Base-by-base conservation (phyloP, 2,888 invertebrate genomes). In the Bombylius discolor region DNA sequence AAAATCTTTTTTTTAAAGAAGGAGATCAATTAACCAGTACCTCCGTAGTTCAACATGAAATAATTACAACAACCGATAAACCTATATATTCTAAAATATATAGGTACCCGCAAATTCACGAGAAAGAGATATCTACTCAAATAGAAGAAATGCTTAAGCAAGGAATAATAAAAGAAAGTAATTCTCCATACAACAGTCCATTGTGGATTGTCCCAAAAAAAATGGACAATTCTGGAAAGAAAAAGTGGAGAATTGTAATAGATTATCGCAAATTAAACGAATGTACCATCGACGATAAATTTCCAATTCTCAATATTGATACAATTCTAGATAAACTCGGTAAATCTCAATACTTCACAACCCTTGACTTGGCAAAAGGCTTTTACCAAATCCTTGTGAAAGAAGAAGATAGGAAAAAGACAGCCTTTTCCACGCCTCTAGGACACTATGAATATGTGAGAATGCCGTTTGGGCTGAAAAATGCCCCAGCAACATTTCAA, bases 191-290 rank as follows among this genome's bases (percentile, higher is more conserved):
- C 58, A 60, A 56, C 42, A 57, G 61, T n/a, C 64, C 64, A 12
- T 54, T 67, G 32, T 65, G 63, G 62, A 59, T 64, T 45, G 66
- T 64, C n/a, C 62, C 63, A 23, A 67, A 64, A 60, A 66, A 67
- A 58, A 36, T 55, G n/a, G 62, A 64, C 56, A 58, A 57, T 33
- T 53, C 52, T 13, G 51, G 49, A 31, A 49, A 34, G 34, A 51
- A 56, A 49, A 59, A 59, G 14, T 57, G 56, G 56, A 47, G 58
- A 34, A 53, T 59, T 31, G 58, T 58, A 31, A 58, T 58, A n/a
- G 55, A 60, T 39, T 58, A 55, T n/a, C 53, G 56, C 6, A 56
- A 57, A 51, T 45, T 58, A n/a, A 61, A 62, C 34, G 55, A 53
- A 47, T 48, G 56, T 34, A 60, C 59, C 23, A 46, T 59, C 49